Evolutionary conservation across 2,797 vertebrate species (phyloP).

Genomic region (Trematomus bernacchii): DNA sequence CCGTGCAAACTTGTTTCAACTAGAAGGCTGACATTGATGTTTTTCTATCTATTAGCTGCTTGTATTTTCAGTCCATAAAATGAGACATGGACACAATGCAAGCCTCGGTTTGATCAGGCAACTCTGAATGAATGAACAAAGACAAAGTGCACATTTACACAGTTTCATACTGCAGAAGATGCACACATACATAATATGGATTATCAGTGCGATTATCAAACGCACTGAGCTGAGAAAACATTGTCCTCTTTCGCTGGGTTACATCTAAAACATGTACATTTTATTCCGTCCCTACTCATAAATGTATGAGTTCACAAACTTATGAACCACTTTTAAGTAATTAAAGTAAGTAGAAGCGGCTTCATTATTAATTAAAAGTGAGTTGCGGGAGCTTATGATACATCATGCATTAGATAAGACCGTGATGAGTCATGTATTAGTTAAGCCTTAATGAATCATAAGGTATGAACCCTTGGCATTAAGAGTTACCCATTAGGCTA

Average conservation of each 20-base stretch:
- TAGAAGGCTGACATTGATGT: neutral
- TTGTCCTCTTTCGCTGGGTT: neutral
- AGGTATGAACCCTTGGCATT: constrained; percentile 29
- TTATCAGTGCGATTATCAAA: too few species aligned
- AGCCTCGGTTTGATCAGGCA: neutral
- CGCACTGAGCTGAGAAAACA: neutral
- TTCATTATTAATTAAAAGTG: constrained; percentile 43
- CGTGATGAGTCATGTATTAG: constrained; percentile 42
- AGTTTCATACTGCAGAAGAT: neutral
- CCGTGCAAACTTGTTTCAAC: neutral
- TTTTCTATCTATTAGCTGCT: neutral
- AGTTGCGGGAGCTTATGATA: constrained; percentile 39
- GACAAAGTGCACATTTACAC: neutral
- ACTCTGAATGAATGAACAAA: neutral
- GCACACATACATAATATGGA: constrained; percentile 1
- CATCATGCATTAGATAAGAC: constrained; percentile 42
- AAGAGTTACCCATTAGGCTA: constrained; percentile 9
- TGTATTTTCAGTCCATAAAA: neutral
- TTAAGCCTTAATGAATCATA: constrained; percentile 44
- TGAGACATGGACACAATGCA: neutral
- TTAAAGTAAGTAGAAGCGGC: constrained; percentile 26
- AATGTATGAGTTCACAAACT: constrained; percentile 44
- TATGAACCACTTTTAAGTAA: constrained; percentile 43
- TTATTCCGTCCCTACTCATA: constrained; percentile 18
- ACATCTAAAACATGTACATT: neutral